Evolutionary conservation across 2,888 invertebrate genomes (phyloP), one percentile per base, ranked within the genome.

Genomic region (Temnothorax unifasciatus): DNA sequence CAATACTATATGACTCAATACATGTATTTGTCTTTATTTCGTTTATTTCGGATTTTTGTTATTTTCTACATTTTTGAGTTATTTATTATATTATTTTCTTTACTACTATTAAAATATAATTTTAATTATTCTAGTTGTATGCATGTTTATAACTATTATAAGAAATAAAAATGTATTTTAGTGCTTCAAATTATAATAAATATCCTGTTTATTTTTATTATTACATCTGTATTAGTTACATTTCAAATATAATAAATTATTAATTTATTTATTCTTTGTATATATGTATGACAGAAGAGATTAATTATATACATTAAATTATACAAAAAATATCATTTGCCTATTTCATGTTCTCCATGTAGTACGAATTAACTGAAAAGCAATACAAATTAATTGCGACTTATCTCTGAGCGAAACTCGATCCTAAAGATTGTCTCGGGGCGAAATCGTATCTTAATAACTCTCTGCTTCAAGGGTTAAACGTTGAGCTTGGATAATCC

Each of bases 401-500:
- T 71, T 59, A 81, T 73, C 47, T 81, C 25, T 59, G 47, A 61
- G 79, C 38, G 47, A 81, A 71, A 81, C 79, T 81, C 47, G 71
- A 81, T 81, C 38, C 59, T 81, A 71, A 81, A 71, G 79, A 81
- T 81, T 81, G 73, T 81, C 79, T 61, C 71, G 25, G n/a, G 13
- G 11, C 25, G 38, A 71, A 81, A 81, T 81, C 73, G 47, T 81
- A 81, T 73, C 79, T 81, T 81, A 81, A 81, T 81, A 81, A 81
- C 59, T 81, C 79, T 59, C 57, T 34, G 47, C 79, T 81, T 81
- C 25, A 61, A 52, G 34, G 54, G 68, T 64, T 75, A 63, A 75
- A 69, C 47, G 71, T 69, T 63, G 69, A 71, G 69, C 64, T 63
- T 18, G 83, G 81, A 76, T 76, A 44, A 54, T 66, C 38, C 52